phyloP scores from a whole-genome alignment of 2,888 invertebrate species.

The Chirona hameri region DNA sequence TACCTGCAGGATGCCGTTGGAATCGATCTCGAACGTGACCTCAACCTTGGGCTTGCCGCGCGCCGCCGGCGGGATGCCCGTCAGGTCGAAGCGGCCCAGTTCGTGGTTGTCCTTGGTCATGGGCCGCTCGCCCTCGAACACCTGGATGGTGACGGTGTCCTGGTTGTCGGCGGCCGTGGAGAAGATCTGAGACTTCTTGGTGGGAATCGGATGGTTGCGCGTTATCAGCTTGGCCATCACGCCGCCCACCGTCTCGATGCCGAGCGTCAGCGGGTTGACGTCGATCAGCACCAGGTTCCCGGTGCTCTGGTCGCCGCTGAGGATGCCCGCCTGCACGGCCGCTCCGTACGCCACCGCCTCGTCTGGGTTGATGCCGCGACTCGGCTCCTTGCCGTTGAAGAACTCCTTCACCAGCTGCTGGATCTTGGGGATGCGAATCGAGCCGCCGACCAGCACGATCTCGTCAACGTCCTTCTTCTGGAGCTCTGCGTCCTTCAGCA shows the following conservation, averaged over 20 bases:
- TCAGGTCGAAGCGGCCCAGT: slow-evolving; percentile 96
- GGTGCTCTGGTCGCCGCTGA: slow-evolving; percentile 95
- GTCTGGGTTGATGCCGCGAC: slow-evolving; percentile 96
- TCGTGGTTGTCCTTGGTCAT: slow-evolving; percentile 99
- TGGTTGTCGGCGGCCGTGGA: slow-evolving; percentile 99
- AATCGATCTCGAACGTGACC: slow-evolving; percentile 91
- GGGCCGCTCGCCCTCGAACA: slow-evolving; percentile 97
- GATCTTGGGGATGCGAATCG: slow-evolving; percentile 97
- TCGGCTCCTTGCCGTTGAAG: slow-evolving; percentile 97
- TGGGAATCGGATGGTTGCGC: slow-evolving; percentile 97
- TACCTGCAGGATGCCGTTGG: slow-evolving; percentile 90
- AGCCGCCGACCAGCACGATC: slow-evolving; percentile 97
- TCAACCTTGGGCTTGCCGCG: slow-evolving; percentile 91
- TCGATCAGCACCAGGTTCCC: slow-evolving; percentile 87
- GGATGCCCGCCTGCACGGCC: slow-evolving; percentile 96
- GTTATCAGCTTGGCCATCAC: slow-evolving; percentile 99
- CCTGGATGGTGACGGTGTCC: slow-evolving; percentile 97
- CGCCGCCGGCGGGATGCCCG: slow-evolving; percentile 92
- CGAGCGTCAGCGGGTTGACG: slow-evolving; percentile 97
- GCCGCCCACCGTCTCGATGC: slow-evolving; percentile 99
- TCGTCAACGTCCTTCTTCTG: slow-evolving; percentile 97
- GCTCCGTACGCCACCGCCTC: slow-evolving; percentile 99
- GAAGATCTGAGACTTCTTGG: slow-evolving; percentile 99
- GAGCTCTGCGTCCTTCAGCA: slow-evolving; percentile 98
- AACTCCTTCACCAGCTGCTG: slow-evolving; percentile 89